Conservation (phyloP, 2,113 vertebrate species). For the Proterorhinus semilunaris region DNA sequence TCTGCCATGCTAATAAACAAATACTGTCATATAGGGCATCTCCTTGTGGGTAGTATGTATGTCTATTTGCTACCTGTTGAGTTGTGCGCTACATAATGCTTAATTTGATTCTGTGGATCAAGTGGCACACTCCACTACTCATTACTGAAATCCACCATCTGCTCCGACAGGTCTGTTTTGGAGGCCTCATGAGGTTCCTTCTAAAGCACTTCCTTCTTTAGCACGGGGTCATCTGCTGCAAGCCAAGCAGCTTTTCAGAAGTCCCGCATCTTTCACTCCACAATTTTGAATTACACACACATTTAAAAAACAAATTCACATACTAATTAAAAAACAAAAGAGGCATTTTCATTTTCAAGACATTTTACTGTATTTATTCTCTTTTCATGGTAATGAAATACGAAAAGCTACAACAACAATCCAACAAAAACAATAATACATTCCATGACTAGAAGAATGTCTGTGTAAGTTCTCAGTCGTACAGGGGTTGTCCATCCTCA, state of each 20-base stretch:
- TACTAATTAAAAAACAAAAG: too few relatives aligned
- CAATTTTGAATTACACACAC: neutral
- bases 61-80: constrained; percentile 51
- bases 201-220: constrained; percentile 31
- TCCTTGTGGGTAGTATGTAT: constrained; percentile 24
- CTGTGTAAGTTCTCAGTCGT: too few relatives aligned
- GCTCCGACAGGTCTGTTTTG: constrained; percentile 34
- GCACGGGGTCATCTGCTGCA: constrained; percentile 13
- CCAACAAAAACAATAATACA: too few relatives aligned
- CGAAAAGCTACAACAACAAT: too few relatives aligned
- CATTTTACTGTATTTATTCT: too few relatives aligned
- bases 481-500: too few relatives aligned
- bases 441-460: too few relatives aligned
- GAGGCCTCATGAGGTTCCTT: constrained; percentile 6
- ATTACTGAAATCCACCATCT: constrained; percentile 34
- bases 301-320: neutral
- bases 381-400: too few relatives aligned
- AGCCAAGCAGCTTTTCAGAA: constrained; percentile 8
- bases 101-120: constrained; percentile 50
- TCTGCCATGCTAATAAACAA: constrained; percentile 60
- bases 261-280: neutral
- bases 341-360: too few relatives aligned
- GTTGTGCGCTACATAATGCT: constrained; percentile 31
- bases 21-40: constrained; percentile 19
- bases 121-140: constrained; percentile 15